Conservation (phyloP, 2,113 vertebrate species). For the Myocastor coypus region DNA sequence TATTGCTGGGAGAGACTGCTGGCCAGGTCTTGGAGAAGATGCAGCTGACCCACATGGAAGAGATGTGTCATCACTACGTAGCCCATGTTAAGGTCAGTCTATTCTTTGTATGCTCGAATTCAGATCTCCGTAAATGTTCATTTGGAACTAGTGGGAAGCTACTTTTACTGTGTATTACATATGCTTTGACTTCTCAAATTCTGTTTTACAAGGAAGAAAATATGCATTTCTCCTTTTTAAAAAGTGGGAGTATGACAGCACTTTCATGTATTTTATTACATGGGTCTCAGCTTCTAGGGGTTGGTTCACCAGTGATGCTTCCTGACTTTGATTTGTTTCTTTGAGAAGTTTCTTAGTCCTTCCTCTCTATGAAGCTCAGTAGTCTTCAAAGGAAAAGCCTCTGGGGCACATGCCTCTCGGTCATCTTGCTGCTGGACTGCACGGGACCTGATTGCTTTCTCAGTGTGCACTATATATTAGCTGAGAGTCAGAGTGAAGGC, state of each 20-base stretch:
- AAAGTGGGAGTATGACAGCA: neutral
- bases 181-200: neutral
- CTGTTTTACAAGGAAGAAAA: neutral
- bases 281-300: neutral
- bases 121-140: neutral
- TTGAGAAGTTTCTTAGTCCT: neutral
- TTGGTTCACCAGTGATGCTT: neutral
- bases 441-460: neutral
- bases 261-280: neutral
- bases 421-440: neutral
- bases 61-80: slow-evolving; percentile 91
- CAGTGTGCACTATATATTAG: no score
- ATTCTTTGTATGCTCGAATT: neutral
- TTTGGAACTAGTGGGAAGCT: neutral
- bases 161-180: neutral
- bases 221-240: slow-evolving; percentile 8
- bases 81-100: slow-evolving; percentile 95
- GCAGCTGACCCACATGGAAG: slow-evolving; percentile 88
- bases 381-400: neutral
- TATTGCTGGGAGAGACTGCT: slow-evolving; percentile 90
- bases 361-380: neutral
- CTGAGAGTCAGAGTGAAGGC: neutral
- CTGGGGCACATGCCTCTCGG: neutral
- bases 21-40: slow-evolving; percentile 90
- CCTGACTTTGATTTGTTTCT: neutral